Evolutionary conservation across 2,113 vertebrate species (phyloP), one percentile per base, ranked within the genome.

Genomic region (Pontoporia blainvillei): DNA sequence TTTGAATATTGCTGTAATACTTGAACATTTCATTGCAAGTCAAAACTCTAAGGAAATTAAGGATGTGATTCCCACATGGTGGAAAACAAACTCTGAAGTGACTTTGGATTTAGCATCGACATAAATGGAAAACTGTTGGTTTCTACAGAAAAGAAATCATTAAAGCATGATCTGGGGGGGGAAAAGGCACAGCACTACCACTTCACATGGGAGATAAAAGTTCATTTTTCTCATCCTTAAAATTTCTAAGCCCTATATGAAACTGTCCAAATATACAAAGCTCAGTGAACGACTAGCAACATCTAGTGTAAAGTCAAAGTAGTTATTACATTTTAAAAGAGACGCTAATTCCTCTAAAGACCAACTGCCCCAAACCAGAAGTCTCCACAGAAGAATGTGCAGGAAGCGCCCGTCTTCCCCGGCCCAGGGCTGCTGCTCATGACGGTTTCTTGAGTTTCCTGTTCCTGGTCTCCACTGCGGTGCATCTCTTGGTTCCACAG

Each of bases 1-100:
- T 90, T 61, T 98, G 78, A 99, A 99, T 99, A 99, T 99, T 99
- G 99, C 99, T 99, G 98, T 99, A 99, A 99, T 99, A 99, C 99
- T 99, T 97, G 97, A 98, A 98, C 98, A 98, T 99, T 98, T 98
- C 91, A 97, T 98, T 97, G 96, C 94, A 95, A 94, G 90, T 96
- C 93, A 97, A 59, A 97, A 97, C 95, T 86, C 91, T 94, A 44
- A 96, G 97, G 90, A 49, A 96, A 97, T 96, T 95, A 96, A 97
- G 79, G 98, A 97, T 98, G 97, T 97, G 97, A 87, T 97, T 98
- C 98, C 99, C 99, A 99, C 99, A 99, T 4, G 98, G 99, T 99
- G 99, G 99, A 98, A 99, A 98, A n/a, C 93, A 98, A 98, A 99
- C 99, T 99, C 98, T 98, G 99, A 99, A 99, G 99, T 98, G 99